Base-by-base conservation (phyloP, 2,113 vertebrate species). In the Herpetotheres cachinnans region DNA sequence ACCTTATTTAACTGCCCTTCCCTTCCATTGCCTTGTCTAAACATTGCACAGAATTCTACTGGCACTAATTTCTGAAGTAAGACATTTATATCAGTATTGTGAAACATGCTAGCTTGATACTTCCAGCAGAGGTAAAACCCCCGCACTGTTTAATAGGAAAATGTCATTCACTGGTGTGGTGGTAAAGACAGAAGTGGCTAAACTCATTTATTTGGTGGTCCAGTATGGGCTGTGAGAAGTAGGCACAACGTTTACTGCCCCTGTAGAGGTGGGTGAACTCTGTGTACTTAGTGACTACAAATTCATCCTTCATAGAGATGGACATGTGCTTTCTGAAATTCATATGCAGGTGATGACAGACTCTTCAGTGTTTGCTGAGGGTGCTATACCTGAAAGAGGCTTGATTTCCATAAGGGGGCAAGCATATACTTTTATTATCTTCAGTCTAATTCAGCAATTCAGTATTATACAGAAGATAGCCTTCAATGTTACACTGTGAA, bases 1-100 rank as follows among this genome's bases (percentile, higher is more conserved):
- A 63, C 83, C 76, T 94, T 83, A 86, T 92, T 94, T 94, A 70
- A 69, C 76, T 82, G 66, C 32, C 21, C 38, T 93, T 93, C 25
- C 13, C 12, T 88, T 90, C 29, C 32, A 80, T 6, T 92, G 46
- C 22, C 46, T 73, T 78, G 55, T 87, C 82, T 88, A 80, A 90
- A 69, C 50, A 73, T 36, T 81, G 42, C 21, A 47, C 16, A n/a
- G 71, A 52, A 73, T 74, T 80, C 50, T 83, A 22, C 52, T 63
- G 52, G 46, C 63, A 74, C 62, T 81, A 63, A 90, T 94, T 89
- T 94, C 71, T 83, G 59, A 81, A 82, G 49, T 50, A 80, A 73
- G 54, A 50, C 3, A 19, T 86, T 82, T 71, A 10, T 79, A 65
- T 79, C 34, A 16, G 24, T 49, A 12, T 58, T 92, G 56, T 86